Evolutionary conservation across 2,113 vertebrate species (phyloP), one percentile per base, ranked within the genome.

Genomic region (Hyperoodon ampullatus): DNA sequence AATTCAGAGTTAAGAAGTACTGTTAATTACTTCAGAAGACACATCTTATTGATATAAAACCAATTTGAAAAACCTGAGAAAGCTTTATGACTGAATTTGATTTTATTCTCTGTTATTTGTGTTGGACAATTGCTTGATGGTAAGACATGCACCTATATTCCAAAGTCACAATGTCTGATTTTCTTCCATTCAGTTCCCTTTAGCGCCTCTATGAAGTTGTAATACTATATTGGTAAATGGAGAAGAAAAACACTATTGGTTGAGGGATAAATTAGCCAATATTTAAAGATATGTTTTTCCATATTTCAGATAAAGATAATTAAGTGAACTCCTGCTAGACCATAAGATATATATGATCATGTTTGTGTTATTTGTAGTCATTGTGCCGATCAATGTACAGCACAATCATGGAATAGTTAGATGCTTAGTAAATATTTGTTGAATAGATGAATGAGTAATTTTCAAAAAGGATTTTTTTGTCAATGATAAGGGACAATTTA

Each of bases 1-100:
- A 95, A 97, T 87, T 97, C 44, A 95, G 97, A 98, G 63, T 44
- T 96, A 97, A 97, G 50, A 33, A 97, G 44, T 16, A 81, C 44
- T 83, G n/a, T 90, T 94, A 42, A 47, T 82, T 55, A 19, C 50
- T 92, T 97, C 72, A 96, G 87, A 96, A 96, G 44, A 95, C 87
- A 15, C 5, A 78, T 81, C 84, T 91, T 68, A 6, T 84, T 91
- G 65, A 88, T 96, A 61, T 82, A 61, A 44, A 87, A 70, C 12
- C 21, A 83, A 53, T 70, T 39, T 77, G 28, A 75, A 97, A 90
- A 93, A 35, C 55, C 16, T 77, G 35, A 91, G 53, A 70, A 70
- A 89, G 23, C 3, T 50, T 85, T 85, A 33, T 33, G 82, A 91
- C 15, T 30, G 55, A 55, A 60, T 78, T 91, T 72, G 30, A 74